These are phyloP conservation scores for Drosophila mimetica DNA, from an alignment of 2,888 invertebrate genomes.

Conservation along the genomic window DNA sequence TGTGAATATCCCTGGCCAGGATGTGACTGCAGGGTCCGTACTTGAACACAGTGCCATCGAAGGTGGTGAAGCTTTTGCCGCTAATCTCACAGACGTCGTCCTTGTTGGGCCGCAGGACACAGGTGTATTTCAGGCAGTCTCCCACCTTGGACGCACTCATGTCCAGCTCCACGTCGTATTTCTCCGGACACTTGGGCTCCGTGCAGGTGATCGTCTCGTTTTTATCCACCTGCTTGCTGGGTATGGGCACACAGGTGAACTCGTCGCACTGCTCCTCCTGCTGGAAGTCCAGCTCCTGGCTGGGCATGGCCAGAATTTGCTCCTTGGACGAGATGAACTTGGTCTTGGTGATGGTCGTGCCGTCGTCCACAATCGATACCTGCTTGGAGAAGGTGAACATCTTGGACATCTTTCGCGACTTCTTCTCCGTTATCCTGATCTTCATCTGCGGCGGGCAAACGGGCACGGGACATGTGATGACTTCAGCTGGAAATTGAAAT, in stretches of 20 bases:
- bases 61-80: conserved; percentile 91
- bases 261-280: conserved; percentile 81
- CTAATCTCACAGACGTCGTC: conserved; percentile 88
- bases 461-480: conserved; percentile 84
- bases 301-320: conserved; percentile 76
- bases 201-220: conserved; percentile 74
- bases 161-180: conserved; percentile 86
- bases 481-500: conserved; percentile 20
- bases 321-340: conserved; percentile 74
- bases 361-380: conserved; percentile 75
- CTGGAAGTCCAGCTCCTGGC: conserved; percentile 60
- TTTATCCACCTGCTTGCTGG: conserved; percentile 63
- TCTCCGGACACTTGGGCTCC: conserved; percentile 86
- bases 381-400: conserved; percentile 84
- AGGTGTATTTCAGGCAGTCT: conserved; percentile 87
- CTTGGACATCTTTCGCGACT: conserved; percentile 83
- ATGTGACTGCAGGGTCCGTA: conserved; percentile 93
- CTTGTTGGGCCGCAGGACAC: conserved; percentile 87
- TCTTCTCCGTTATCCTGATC: conserved; percentile 83
- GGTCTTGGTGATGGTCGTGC: conserved; percentile 75
- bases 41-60: conserved; percentile 91
- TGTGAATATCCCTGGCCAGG: conserved; percentile 88
- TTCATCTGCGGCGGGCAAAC: conserved; percentile 86
- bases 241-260: conserved; percentile 82
- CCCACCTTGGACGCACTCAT: conserved; percentile 79